phyloP scores from a whole-genome alignment of 2,888 invertebrate species.

The Clivina fossor region DNA sequence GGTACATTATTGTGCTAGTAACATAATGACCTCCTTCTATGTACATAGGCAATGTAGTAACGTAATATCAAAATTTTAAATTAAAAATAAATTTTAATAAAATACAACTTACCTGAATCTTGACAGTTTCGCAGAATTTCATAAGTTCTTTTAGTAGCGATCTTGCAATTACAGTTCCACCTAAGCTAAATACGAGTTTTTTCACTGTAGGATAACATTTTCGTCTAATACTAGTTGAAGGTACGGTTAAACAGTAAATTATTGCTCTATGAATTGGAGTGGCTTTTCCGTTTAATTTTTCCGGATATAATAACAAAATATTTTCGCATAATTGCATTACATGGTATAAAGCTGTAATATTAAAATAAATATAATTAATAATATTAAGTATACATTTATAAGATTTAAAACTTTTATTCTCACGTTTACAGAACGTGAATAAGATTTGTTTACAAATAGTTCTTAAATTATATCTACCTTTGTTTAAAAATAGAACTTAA shows the following conservation, averaged over 20 bases:
- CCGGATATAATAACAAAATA: conserved; percentile 69
- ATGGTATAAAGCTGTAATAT: conserved; percentile 63
- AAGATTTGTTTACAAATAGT: too few species aligned
- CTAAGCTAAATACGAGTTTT: conserved; percentile 61
- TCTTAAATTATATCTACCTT: too few species aligned
- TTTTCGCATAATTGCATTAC: conserved; percentile 74
- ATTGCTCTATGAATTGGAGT: conserved; percentile 72
- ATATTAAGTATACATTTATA: neutral
- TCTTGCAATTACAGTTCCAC: conserved; percentile 64
- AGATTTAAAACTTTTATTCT: too few species aligned
- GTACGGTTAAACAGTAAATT: conserved; percentile 67
- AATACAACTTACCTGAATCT: conserved; percentile 50
- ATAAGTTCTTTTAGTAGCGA: conserved; percentile 68
- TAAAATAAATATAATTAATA: conserved; percentile 8
- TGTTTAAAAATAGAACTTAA: too few species aligned
- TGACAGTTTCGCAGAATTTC: conserved; percentile 65
- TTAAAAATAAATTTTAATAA: too few species aligned
- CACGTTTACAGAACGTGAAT: too few species aligned
- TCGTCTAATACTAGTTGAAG: conserved; percentile 62
- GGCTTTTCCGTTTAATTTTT: conserved; percentile 65
- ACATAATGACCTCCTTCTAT: too few species aligned
- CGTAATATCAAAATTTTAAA: too few species aligned
- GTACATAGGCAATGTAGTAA: too few species aligned
- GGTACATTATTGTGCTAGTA: too few species aligned
- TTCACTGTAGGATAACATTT: conserved; percentile 64